Conservation (phyloP, 2,797 vertebrate genomes). For the Triplophysa yarkandensis region DNA sequence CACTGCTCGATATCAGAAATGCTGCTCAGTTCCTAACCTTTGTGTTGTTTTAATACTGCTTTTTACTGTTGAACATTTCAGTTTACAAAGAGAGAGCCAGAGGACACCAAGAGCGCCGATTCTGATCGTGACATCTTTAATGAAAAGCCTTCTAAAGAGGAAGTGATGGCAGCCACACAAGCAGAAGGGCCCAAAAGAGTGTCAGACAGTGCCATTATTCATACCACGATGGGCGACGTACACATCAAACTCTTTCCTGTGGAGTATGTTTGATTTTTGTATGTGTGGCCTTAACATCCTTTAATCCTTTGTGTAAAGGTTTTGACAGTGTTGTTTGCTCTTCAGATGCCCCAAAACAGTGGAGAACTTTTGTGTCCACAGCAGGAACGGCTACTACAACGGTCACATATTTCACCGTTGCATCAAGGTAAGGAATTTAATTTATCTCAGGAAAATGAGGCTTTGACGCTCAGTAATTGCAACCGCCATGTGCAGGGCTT, state of each 20-base stretch:
- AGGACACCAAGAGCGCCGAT: conserved; percentile 96
- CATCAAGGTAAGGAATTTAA: conserved; percentile 83
- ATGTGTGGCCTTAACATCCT: too few relatives aligned
- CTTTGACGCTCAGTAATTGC: background rate
- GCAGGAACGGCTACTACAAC: conserved; percentile 96
- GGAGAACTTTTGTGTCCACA: conserved; percentile 99
- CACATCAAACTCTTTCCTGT: conserved; percentile 97
- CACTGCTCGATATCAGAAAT: background rate
- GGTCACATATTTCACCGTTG: conserved; percentile 94
- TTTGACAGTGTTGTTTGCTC: background rate
- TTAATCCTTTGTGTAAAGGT: background rate
- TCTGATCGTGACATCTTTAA: conserved; percentile 98
- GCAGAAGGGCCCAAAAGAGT: conserved; percentile 97
- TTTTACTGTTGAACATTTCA: conserved; percentile 55
- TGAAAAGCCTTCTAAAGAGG: conserved; percentile 98
- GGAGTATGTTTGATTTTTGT: conserved; percentile 86
- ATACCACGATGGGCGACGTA: conserved; percentile 98
- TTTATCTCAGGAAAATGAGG: too few relatives aligned
- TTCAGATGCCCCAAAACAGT: conserved; percentile 96
- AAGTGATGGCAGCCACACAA: conserved; percentile 99
- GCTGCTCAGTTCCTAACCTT: background rate
- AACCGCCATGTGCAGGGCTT: conserved; percentile 80
- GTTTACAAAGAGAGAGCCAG: conserved; percentile 96
- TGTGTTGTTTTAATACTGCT: background rate
- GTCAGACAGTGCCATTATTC: conserved; percentile 96